Conservation (phyloP, 1,140 invertebrate genomes). For the Helicorthomorpha holstii region DNA sequence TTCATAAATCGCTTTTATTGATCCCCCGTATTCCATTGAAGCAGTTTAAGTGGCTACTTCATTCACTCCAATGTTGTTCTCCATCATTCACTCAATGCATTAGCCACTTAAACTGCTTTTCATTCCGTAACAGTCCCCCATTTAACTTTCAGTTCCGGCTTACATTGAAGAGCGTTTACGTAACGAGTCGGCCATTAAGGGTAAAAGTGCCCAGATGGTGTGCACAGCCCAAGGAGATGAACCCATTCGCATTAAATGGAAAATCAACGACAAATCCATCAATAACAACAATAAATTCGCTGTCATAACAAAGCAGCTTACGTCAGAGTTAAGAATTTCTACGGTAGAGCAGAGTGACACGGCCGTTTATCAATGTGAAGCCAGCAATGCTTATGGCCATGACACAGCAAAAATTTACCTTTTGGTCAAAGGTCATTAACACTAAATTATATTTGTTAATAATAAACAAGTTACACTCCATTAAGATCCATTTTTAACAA, state of each 20-base stretch:
- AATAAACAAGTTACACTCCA: no score
- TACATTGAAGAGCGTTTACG: slow-evolving; percentile 12
- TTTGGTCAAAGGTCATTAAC: slow-evolving; percentile 24
- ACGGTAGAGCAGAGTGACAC: slow-evolving; percentile 23
- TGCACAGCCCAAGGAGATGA: slow-evolving; percentile 15
- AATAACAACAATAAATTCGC: background rate
- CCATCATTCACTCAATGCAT: no score
- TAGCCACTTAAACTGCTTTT: no score
- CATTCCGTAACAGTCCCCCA: no score
- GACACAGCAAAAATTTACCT: slow-evolving; percentile 26
- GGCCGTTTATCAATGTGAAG: slow-evolving; percentile 26
- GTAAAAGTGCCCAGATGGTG: slow-evolving; percentile 8
- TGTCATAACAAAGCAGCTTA: slow-evolving; percentile 9
- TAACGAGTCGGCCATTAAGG: slow-evolving; percentile 13
- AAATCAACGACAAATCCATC: slow-evolving; percentile 9
- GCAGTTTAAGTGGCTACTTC: no score
- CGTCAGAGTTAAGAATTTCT: slow-evolving; percentile 19
- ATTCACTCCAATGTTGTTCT: no score
- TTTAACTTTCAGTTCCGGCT: slow-evolving; percentile 13
- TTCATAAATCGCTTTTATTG: background rate
- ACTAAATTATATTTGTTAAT: no score
- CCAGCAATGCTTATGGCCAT: slow-evolving; percentile 24
- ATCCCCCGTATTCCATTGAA: no score
- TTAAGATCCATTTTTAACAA: no score
- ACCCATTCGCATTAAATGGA: slow-evolving; percentile 17